Base-by-base conservation (phyloP, 2,888 invertebrate species). In the Drosophila vallismaia region DNA sequence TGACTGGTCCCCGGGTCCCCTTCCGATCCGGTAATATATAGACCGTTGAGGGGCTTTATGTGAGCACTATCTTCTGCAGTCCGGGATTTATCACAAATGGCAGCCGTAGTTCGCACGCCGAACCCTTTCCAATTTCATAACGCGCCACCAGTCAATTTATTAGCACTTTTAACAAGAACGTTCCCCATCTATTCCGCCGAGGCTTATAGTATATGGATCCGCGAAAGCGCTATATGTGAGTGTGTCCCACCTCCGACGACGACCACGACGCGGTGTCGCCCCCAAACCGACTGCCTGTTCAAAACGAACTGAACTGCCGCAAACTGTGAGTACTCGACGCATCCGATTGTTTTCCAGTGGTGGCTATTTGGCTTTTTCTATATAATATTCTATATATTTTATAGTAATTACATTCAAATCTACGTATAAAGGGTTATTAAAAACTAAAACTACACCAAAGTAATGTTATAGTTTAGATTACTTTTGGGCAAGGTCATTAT, bases 101-200 rank as follows among this genome's bases (percentile, higher is more conserved):
- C 19, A 44, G 42, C 36, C 14, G 14, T 5, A 51, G 40, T 67
- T 67, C 50, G 50, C 45, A 63, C 50, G 64, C 44, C 38, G 50
- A 44, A 54, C 55, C 51, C 60, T 52, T 55, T 55, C 64, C 50
- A 48, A 70, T 71, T 71, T 70, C 64, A 70, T 73, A 67, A 55
- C 57, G 67, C 66, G 49, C 12, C 51, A 63, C 68, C 69, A 56
- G 72, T 85, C 87, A 86, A 82, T 87, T 82, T 82, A 87, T 82
- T 82, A 82, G 85, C 82, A 82, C 87, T 87, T 80, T 75, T 76
- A 75, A 75, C 82, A 71, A 76, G 63, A 76, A 64, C 78, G 58
- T 71, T 74, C 55, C 82, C 85, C 87, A 81, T 73, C 76, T 67
- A 86, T 64, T 75, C 71, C 76, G 68, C 40, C 51, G 60, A 70